Percentiles rank a stretch among this genome's conserved stretches.
These are phyloP conservation scores for Tiaroga cobitis DNA, from an alignment of 2,797 vertebrate genomes.

Conservation along the genomic window DNA sequence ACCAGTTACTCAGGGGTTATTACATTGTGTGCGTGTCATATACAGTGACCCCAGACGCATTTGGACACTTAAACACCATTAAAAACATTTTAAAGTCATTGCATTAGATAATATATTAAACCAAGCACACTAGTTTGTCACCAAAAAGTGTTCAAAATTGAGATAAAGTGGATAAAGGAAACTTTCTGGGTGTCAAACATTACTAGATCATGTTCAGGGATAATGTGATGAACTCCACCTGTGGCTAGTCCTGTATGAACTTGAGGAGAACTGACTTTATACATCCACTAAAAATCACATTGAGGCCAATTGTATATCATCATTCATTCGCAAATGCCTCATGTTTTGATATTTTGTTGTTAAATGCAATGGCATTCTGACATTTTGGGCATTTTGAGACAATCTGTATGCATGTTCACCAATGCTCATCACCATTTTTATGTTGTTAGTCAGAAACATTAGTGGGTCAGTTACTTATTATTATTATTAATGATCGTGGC, in stretches of 20 bases:
- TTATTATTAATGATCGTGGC: not conserved
- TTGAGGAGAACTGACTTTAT: not conserved
- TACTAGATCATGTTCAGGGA: not conserved
- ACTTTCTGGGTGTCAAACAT: not conserved
- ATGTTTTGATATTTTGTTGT: not conserved
- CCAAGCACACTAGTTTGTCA: not conserved
- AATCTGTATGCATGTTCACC: not conserved
- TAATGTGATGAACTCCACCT: not conserved
- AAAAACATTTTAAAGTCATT: not conserved
- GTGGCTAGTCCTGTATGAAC: conserved; percentile 8
- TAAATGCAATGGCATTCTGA: not conserved
- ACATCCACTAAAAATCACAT: not conserved
- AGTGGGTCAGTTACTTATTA: not conserved
- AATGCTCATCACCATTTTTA: not conserved
- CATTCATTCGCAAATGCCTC: not conserved
- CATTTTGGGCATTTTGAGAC: not conserved
- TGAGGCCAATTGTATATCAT: not conserved
- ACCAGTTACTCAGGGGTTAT: conserved; percentile 64
- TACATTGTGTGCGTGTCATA: conserved; percentile 69
- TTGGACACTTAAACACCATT: not conserved
- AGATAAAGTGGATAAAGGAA: not conserved
- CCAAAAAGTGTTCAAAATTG: not conserved
- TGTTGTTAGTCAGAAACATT: not conserved
- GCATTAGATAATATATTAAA: not conserved
- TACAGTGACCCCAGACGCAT: conserved; percentile 57